Evolutionary conservation across 2,888 invertebrate genomes (phyloP).

Genomic region (Drosophila fulvimacula): DNA sequence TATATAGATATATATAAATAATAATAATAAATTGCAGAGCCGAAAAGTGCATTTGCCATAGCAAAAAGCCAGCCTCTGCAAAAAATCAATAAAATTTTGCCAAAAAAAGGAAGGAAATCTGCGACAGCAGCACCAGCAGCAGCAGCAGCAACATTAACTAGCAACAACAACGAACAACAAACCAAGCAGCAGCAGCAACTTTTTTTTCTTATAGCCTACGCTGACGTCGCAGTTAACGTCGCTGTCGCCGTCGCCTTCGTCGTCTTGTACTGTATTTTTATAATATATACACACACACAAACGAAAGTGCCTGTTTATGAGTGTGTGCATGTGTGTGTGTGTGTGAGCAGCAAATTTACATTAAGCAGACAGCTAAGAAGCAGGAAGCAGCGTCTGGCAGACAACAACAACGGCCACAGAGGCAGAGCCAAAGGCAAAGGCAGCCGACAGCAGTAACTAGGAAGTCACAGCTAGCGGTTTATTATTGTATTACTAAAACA

Average conservation of each 20-base stretch:
- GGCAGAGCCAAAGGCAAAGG: not conserved
- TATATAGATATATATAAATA: slow-evolving; percentile 7
- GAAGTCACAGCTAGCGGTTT: slow-evolving; percentile 70
- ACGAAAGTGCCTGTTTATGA: slow-evolving; percentile 25
- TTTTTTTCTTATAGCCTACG: slow-evolving; percentile 30
- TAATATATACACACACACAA: slow-evolving; percentile 35
- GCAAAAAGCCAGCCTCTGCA: slow-evolving; percentile 45
- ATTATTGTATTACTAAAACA: slow-evolving; percentile 69
- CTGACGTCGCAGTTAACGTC: slow-evolving; percentile 10
- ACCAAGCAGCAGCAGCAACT: slow-evolving; percentile 15
- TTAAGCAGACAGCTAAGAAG: slow-evolving; percentile 69
- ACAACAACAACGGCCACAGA: slow-evolving; percentile 14
- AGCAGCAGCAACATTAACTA: slow-evolving; percentile 61
- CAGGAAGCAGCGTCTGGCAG: slow-evolving; percentile 53
- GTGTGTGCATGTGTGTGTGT: slow-evolving; percentile 32
- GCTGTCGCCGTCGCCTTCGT: slow-evolving; percentile 25
- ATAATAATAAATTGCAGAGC: slow-evolving; percentile 14
- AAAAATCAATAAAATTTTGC: slow-evolving; percentile 75
- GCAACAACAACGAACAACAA: slow-evolving; percentile 42
- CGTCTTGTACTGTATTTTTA: slow-evolving; percentile 49
- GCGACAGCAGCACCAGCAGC: slow-evolving; percentile 44
- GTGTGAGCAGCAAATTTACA: slow-evolving; percentile 47
- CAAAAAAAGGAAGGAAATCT: slow-evolving; percentile 62
- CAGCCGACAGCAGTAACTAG: slow-evolving; percentile 46
- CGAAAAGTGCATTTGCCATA: slow-evolving; percentile 58